Base-by-base conservation (phyloP, 2,888 invertebrate species). In the Schrankia costaestrigalis region DNA sequence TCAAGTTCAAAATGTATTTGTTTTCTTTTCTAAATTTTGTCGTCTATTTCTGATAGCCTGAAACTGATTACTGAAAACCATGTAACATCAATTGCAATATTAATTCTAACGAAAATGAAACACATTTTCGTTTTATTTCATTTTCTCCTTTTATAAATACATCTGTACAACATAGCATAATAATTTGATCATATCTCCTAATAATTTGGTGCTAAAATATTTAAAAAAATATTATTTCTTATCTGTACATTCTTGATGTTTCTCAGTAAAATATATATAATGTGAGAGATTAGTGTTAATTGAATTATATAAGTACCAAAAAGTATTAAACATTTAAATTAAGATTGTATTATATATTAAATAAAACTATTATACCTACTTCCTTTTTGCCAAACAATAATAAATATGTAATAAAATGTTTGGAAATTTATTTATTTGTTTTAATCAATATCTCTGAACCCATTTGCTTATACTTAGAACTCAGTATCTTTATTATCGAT, bases 381-480 rank as follows among this genome's bases (percentile, higher is more conserved):
- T 82, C 81, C 66, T 81, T 82, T 54, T 84, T 86, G 85, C 85
- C 85, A 86, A 85, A 86, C 82, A 58, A 76, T 79, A 76, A 61
- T 65, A 61, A 67, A 49, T 77, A 72, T 70, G 65, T 75, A 84
- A 81, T 81, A 80, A 85, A 79, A 71, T 59, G 67, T 71, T 73
- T 72, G 58, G 51, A 77, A 76, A 65, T 60, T 47, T 43, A n/a
- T 51, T 32, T 30, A 27, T 38, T 13, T 26, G 39, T 44, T 56
- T 51, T 26, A 14, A 14, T 11, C 18, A 27, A 13, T 27, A 9
- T n/a, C 26, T 10, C 7, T 2, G 3, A 12, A 25, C 12, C 24
- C 2, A 11, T 8, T 3, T 12, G 3, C 3, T 8, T 21, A 21
- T 21, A 21, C 21, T n/a, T 8, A 21, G 8, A 7, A 5, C 3